phyloP scores from a whole-genome alignment of 2,888 invertebrate species.

The Esperia sulphurella region DNA sequence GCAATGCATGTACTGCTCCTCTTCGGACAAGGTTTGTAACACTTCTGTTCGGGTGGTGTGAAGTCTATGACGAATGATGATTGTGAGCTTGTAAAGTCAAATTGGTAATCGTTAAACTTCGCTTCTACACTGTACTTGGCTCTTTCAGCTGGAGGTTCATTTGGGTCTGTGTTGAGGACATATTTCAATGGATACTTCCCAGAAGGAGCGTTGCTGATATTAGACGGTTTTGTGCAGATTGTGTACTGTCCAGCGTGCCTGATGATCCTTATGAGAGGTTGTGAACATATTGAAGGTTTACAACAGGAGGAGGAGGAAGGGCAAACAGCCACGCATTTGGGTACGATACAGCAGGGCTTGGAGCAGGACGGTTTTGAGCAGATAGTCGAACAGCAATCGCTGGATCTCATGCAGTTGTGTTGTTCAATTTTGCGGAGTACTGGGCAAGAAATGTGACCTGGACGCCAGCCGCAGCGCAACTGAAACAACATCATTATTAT shows the following conservation, averaged over 20 bases:
- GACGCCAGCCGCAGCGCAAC: slow-evolving; percentile 71
- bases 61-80: slow-evolving; percentile 66
- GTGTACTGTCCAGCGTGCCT: slow-evolving; percentile 63
- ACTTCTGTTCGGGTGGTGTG: slow-evolving; percentile 56
- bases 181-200: slow-evolving; percentile 67
- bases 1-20: slow-evolving; percentile 11
- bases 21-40: slow-evolving; percentile 49
- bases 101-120: slow-evolving; percentile 66
- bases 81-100: slow-evolving; percentile 67
- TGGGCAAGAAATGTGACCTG: slow-evolving; percentile 68
- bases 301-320: slow-evolving; percentile 28
- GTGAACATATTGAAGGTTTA: slow-evolving; percentile 31
- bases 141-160: slow-evolving; percentile 14
- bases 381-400: slow-evolving; percentile 28
- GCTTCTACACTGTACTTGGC: slow-evolving; percentile 63
- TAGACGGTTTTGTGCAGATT: slow-evolving; percentile 62
- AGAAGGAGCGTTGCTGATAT: slow-evolving; percentile 56
- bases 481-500: slow-evolving; percentile 22
- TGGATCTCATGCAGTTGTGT: slow-evolving; percentile 48
- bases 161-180: slow-evolving; percentile 47
- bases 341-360: not conserved
- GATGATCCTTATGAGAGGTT: slow-evolving; percentile 54
- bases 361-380: not conserved
- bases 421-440: slow-evolving; percentile 60
- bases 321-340: not conserved